Base-by-base conservation (phyloP, 1,140 invertebrate genomes). In the Octopus sinensis region DNA sequence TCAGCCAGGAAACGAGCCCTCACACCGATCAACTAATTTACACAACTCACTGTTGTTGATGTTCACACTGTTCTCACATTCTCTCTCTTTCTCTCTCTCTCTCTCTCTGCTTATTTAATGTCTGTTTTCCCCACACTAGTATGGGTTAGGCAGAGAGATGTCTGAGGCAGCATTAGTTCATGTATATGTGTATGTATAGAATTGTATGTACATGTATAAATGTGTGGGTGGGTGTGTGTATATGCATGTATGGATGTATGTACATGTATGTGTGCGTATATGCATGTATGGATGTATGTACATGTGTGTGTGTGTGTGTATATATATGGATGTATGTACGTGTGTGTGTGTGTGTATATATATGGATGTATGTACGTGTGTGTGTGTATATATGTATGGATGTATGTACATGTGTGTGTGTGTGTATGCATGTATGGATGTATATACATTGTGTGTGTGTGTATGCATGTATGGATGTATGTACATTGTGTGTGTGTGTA, bases 321-420 rank as follows among this genome's bases (percentile, higher is more conserved):
- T 68, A 1, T 80, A 4, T 56, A 62, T 68, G 68, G 2, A 54
- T 80, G 54, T 43, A 10, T 80, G 79, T 71, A 43, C 56, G 5
- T 80, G 62, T 80, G 56, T 80, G 7, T 80, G 56, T 79, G 43
- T 79, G 52, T 79, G 52, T 79, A 4, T 5, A 52, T 79, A 4
- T 79, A 52, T 68, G 79, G 4, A 51, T 53, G 54, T 71, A 10
- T 71, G 5, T 80, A 17, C 5, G 5, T 62, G 9, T 30, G 13
- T 68, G 13, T 23, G 52, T 56, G 5, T 17, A 4, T 54, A 5
- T 4, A 68, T 54, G 3, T n/a, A 23, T 9, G 43, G n/a, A 23
- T 51, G 9, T 80, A 43, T 43, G 17, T 12, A 43, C n/a, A 23
- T 43, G 13, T 80, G 23, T 62, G 12, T 80, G 4, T 17, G 23